Percentiles rank a stretch among this genome's conserved stretches.
phyloP scores from a whole-genome alignment of 2,797 vertebrate species.

The Gorsachius magnificus region DNA sequence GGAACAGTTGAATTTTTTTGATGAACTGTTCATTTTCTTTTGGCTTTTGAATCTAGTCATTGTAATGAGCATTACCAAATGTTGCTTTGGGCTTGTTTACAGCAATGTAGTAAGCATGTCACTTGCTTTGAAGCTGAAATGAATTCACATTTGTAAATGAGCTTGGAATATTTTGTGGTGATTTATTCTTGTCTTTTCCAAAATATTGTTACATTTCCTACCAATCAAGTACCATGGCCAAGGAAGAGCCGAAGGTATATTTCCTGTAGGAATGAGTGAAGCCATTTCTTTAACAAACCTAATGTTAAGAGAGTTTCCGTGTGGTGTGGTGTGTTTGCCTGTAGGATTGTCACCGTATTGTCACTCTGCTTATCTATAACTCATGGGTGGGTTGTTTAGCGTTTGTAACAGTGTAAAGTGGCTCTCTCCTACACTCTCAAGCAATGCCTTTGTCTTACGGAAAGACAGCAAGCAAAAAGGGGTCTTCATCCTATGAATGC shows the following conservation, averaged over 20 bases:
- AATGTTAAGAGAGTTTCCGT: neutral
- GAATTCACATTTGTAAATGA: slow-evolving; percentile 19
- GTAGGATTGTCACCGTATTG: neutral
- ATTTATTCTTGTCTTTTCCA: neutral
- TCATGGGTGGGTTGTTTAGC: neutral
- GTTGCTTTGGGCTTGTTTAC: slow-evolving; percentile 37
- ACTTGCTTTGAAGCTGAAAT: slow-evolving; percentile 32
- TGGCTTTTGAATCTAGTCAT: slow-evolving; percentile 24
- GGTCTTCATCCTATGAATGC: neutral
- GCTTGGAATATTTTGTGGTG: neutral
- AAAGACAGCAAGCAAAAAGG: neutral
- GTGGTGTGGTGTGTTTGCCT: neutral
- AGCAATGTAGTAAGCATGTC: slow-evolving; percentile 12
- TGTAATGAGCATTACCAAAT: slow-evolving; percentile 27
- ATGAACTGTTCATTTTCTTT: slow-evolving; percentile 39
- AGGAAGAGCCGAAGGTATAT: fast-evolving
- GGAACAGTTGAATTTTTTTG: slow-evolving; percentile 10
- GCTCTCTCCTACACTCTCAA: neutral
- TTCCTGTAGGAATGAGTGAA: neutral
- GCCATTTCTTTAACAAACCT: neutral
- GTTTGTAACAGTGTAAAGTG: neutral
- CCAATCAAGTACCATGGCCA: neutral
- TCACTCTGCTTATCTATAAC: neutral
- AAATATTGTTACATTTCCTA: neutral
- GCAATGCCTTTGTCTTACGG: neutral